Percentiles rank a stretch among this genome's conserved stretches.
phyloP scores from a whole-genome alignment of 2,888 invertebrate genomes.

The Amphipyra tragopoginis region DNA sequence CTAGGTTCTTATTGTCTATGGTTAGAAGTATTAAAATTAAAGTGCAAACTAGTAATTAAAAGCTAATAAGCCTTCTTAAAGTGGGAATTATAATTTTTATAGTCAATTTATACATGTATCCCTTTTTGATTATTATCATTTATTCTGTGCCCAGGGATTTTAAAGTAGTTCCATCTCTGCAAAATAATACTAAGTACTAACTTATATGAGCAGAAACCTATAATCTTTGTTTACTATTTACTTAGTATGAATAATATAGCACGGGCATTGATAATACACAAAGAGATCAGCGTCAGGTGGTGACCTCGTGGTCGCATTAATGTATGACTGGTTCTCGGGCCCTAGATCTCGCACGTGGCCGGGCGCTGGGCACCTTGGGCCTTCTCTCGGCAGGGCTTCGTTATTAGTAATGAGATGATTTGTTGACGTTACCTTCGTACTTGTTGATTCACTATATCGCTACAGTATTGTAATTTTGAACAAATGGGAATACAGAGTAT shows the following conservation, averaged over 20 bases:
- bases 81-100: no score
- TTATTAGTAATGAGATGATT: neutral
- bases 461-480: neutral
- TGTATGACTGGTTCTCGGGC: constrained; percentile 60
- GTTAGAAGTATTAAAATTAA: no score
- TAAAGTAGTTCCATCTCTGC: no score
- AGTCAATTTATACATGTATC: no score
- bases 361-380: neutral
- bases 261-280: constrained; percentile 34
- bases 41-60: no score
- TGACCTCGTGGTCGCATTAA: constrained; percentile 75
- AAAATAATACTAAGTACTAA: no score
- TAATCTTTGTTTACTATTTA: neutral
- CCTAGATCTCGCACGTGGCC: constrained; percentile 68
- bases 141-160: no score
- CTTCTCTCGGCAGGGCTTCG: constrained; percentile 1
- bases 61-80: no score
- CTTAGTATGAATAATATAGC: constrained; percentile 19
- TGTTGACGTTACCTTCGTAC: constrained; percentile 8
- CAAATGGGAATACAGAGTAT: no score
- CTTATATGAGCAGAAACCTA: neutral
- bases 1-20: no score
- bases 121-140: no score
- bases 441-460: neutral
- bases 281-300: constrained; percentile 60